Evolutionary conservation across 2,888 invertebrate genomes (phyloP).

Genomic region (Drosophila subquinaria): DNA sequence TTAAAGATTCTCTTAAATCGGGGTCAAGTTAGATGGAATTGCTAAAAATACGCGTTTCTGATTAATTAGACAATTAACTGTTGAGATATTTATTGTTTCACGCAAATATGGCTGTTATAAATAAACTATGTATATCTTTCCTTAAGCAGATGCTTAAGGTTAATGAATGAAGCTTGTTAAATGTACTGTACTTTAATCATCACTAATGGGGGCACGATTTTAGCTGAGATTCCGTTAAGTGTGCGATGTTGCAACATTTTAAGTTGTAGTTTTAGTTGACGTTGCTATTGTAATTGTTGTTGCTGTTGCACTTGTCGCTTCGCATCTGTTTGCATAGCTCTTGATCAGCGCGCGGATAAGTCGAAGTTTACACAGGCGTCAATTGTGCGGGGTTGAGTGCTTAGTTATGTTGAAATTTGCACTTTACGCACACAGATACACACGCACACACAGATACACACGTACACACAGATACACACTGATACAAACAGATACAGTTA

Average conservation of each 20-base stretch:
- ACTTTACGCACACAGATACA: conserved; percentile 47
- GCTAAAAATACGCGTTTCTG: background rate
- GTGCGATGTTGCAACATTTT: conserved; percentile 13
- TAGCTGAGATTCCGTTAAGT: background rate
- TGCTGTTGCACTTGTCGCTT: conserved; percentile 19
- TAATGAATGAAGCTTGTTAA: conserved; percentile 15
- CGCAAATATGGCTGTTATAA: background rate
- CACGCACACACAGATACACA: background rate
- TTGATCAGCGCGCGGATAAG: conserved; percentile 67
- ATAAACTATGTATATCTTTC: background rate
- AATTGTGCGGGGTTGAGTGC: conserved; percentile 49
- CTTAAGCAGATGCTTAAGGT: conserved; percentile 16
- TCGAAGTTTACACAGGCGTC: conserved; percentile 70
- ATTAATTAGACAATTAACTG: background rate
- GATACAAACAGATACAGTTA: conserved; percentile 8
- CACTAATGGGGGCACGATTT: conserved; percentile 27
- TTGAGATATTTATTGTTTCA: background rate
- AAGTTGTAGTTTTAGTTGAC: background rate
- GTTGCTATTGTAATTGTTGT: background rate
- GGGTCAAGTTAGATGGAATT: background rate
- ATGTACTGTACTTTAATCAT: conserved; percentile 9
- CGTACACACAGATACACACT: conserved; percentile 8
- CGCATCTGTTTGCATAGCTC: conserved; percentile 66
- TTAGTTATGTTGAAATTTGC: conserved; percentile 73
- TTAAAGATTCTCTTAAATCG: background rate